Evolutionary conservation across 2,113 vertebrate genomes (phyloP), one percentile per base, ranked within the genome.

Genomic region (Argyrosomus japonicus): DNA sequence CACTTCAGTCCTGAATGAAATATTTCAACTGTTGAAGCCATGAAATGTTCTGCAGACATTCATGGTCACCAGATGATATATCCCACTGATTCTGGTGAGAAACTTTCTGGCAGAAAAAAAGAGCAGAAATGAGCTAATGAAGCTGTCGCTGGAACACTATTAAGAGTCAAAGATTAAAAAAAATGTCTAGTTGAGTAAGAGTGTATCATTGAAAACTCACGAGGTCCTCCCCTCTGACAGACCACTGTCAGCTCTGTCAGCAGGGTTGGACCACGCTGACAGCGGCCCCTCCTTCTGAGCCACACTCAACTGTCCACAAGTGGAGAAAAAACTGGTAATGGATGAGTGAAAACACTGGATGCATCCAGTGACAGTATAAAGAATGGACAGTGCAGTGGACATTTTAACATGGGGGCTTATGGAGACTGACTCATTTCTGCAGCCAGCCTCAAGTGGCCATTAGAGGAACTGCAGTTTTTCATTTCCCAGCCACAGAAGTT

Each of bases 281-380:
- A 45, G 17, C 17, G 2, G 32, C 18, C 60, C 29, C 58, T 23
- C 27, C 50, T n/a, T 21, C 23, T 50, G 40, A 68, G 32, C 29
- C 40, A 50, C 10, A 29, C 23, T 47, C 45, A 13, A 15, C 67
- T 51, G 47, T 68, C 27, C 48, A 36, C 48, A 36, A 14, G 48
- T n/a, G 65, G 48, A 17, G 13, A 40, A 15, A 29, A 32, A 60
- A 36, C 45, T 13, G n/a, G 25, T 21, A 36, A 57, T 27, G 54
- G 14, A 87, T 58, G 57, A 58, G 11, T 61, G 5, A 72, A 79
- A 84, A 70, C 54, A 40, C 0, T 50, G 45, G 7, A 5, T 45
- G 71, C 87, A 36, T 70, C 62, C 80, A 36, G 32, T 36, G 32
- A 36, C 29, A n/a, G n/a, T n/a, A n/a, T n/a, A n/a, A n/a, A n/a